Evolutionary conservation across 2,113 vertebrate genomes (phyloP).

Genomic region (Oncorhynchus mykiss): DNA sequence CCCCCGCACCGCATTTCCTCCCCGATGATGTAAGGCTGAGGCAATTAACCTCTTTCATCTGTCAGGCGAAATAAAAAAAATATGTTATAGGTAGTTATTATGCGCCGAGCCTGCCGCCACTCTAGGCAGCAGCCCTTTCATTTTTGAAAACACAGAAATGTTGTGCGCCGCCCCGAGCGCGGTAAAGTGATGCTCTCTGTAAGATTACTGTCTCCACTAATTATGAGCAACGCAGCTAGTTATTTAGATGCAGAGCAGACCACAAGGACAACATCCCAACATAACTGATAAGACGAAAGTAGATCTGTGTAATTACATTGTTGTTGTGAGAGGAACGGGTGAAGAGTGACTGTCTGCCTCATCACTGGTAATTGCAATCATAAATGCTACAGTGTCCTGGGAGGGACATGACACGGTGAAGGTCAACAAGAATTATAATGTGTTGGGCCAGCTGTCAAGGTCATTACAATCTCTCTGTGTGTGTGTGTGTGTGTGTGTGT

Average conservation of each 20-base stretch:
- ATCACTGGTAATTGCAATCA: constrained; percentile 48
- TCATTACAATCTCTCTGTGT: constrained; percentile 26
- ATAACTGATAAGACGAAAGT: constrained; percentile 43
- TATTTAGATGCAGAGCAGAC: constrained; percentile 1
- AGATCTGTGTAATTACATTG: constrained; percentile 48
- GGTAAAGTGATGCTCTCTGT: constrained; percentile 1
- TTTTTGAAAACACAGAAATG: not conserved
- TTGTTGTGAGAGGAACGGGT: constrained; percentile 38
- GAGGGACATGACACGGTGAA: constrained; percentile 1
- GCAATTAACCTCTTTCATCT: constrained; percentile 69
- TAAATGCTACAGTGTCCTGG: not conserved
- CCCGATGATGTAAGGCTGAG: constrained; percentile 61
- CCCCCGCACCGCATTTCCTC: constrained; percentile 22
- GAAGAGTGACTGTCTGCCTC: constrained; percentile 28
- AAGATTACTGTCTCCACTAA: constrained; percentile 3
- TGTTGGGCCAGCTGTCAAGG: constrained; percentile 31
- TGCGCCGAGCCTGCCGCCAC: not conserved
- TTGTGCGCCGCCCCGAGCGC: not conserved
- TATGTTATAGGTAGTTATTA: too few relatives aligned
- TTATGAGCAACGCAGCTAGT: not conserved
- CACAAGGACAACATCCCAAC: constrained; percentile 20
- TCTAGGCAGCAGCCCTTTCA: not conserved
- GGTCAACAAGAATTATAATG: constrained; percentile 41
- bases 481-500: constrained; percentile 11
- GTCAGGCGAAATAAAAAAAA: constrained; percentile 19